Base-by-base conservation (phyloP, 2,113 vertebrate genomes). In the Nycticebus coucang region DNA sequence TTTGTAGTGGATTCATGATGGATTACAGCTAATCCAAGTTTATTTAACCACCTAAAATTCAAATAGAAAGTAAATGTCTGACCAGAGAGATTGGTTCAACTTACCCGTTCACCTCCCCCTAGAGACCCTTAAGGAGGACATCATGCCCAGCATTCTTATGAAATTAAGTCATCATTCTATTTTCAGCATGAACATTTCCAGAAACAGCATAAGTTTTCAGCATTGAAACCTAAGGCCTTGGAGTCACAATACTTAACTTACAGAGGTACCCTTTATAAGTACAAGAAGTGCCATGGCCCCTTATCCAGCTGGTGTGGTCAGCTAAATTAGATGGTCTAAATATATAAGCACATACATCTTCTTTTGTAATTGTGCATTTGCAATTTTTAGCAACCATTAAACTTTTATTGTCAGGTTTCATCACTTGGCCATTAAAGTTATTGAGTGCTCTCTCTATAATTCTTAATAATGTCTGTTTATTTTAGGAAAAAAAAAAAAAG, bases 31-130 rank as follows among this genome's bases (percentile, higher is more conserved):
- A 99, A 97, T 0, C 99, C 99, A 57, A 99, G 99, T 92, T 99
- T 99, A 97, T 99, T 99, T 96, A 99, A 96, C 99, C 99, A 99
- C 92, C 99, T 99, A 96, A 93, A 45, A 97, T 97, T 77, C 96
- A 94, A 98, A 96, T 0, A 93, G 82, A 97, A 96, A 91, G 35
- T 33, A 93, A 94, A 95, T 60, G 69, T 86, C 79, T 45, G 60
- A 81, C 28, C 75, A 74, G 19, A n/a, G 35, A 79, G 33, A 64
- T 37, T 50, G 24, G 28, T 4, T 26, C 30, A 35, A 9, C 8
- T 35, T 14, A 14, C 5, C 18, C 59, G 21, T 5, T 72, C 28
- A 50, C 59, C 64, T 83, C 17, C 14, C 10, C 35, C 18, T 30
- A 53, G 24, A 72, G 24, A 77, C 15, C 7, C 18, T 30, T 9